phyloP scores from a whole-genome alignment of 2,888 invertebrate genomes.

The Chrysina gloriosa region DNA sequence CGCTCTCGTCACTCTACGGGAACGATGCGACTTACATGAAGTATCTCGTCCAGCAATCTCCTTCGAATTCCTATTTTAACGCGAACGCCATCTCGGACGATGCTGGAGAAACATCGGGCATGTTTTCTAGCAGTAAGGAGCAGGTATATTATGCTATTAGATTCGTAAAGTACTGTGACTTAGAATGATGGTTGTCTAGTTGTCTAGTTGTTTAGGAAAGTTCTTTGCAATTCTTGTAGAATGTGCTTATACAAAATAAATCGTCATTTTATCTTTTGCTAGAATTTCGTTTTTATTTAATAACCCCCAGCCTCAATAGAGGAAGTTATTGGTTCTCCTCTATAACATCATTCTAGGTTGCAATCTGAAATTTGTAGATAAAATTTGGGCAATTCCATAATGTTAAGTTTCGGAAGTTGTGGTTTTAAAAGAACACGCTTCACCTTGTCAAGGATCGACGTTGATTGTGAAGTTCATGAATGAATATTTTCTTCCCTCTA shows the following conservation, averaged over 20 bases:
- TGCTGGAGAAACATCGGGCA: background rate
- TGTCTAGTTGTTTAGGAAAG: background rate
- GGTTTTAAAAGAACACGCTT: too few relatives aligned
- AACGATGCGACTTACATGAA: constrained; percentile 34
- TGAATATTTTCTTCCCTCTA: too few relatives aligned
- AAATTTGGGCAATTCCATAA: background rate
- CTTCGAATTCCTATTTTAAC: constrained; percentile 34
- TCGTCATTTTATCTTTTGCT: background rate
- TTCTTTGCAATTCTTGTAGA: background rate
- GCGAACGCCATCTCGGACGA: constrained; percentile 9
- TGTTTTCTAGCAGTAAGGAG: background rate
- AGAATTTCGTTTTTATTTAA: background rate
- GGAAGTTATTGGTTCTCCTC: background rate
- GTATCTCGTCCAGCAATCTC: constrained; percentile 23
- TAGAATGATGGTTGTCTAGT: constrained; percentile 15
- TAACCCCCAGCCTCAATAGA: background rate
- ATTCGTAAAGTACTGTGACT: constrained; percentile 7
- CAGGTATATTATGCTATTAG: constrained; percentile 35
- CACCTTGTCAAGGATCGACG: too few relatives aligned
- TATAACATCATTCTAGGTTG: constrained; percentile 30
- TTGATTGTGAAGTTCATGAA: too few relatives aligned
- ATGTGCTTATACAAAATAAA: constrained; percentile 17
- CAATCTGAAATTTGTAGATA: background rate
- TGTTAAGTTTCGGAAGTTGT: background rate
- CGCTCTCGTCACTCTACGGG: constrained; percentile 6